phyloP scores from a whole-genome alignment of 2,888 invertebrate genomes.

The Tetheella fluctuosa region DNA sequence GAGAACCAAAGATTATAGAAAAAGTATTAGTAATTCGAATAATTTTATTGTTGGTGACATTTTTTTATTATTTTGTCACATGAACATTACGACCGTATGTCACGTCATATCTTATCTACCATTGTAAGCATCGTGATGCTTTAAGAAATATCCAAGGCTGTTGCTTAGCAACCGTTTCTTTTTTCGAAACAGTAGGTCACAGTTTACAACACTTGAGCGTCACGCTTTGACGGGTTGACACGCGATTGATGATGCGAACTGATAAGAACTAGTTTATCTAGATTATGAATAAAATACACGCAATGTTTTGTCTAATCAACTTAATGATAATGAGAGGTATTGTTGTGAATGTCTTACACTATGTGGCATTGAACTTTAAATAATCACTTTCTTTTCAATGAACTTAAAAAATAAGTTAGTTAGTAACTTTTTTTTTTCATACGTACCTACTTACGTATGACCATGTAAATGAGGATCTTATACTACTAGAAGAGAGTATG shows the following conservation, averaged over 20 bases:
- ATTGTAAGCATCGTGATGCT: constrained; percentile 51
- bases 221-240: constrained; percentile 64
- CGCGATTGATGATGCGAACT: constrained; percentile 51
- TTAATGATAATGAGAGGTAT: neutral
- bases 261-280: constrained; percentile 25
- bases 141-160: constrained; percentile 65
- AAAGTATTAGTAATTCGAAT: too few species aligned
- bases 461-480: too few species aligned
- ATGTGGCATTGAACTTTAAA: too few species aligned
- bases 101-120: constrained; percentile 19
- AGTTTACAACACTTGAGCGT: constrained; percentile 62
- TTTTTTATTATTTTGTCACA: constrained; percentile 1
- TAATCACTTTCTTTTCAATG: too few species aligned
- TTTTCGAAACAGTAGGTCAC: constrained; percentile 64
- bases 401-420: too few species aligned
- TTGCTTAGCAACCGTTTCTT: constrained; percentile 42
- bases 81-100: constrained; percentile 28
- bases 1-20: too few species aligned
- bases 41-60: too few species aligned
- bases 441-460: too few species aligned
- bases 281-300: constrained; percentile 25
- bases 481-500: too few species aligned
- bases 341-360: too few species aligned
- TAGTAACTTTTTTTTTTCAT: too few species aligned
- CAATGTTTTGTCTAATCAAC: constrained; percentile 8